Percentiles rank a stretch among this genome's conserved stretches.
phyloP scores from a whole-genome alignment of 2,888 invertebrate species.

The Oligia fasciuncula region DNA sequence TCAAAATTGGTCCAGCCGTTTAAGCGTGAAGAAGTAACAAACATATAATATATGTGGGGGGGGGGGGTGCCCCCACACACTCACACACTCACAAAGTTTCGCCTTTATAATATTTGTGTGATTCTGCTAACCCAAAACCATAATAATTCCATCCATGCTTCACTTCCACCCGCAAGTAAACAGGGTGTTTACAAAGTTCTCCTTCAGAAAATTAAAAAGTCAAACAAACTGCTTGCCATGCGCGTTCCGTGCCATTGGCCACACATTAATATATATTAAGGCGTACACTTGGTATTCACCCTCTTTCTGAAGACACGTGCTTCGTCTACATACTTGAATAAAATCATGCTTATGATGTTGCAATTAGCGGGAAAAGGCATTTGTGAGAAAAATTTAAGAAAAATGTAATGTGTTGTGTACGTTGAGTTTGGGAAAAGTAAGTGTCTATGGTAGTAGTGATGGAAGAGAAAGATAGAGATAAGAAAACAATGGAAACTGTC shows the following conservation, averaged over 20 bases:
- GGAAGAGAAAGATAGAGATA: background rate
- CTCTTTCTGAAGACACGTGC: slow-evolving; percentile 65
- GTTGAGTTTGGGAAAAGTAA: background rate
- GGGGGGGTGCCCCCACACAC: too few species aligned
- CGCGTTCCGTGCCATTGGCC: slow-evolving; percentile 72
- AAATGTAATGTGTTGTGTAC: background rate
- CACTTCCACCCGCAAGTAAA: slow-evolving; percentile 13
- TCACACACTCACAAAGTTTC: too few species aligned
- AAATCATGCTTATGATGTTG: slow-evolving; percentile 28
- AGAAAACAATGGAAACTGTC: background rate
- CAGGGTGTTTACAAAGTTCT: slow-evolving; percentile 53
- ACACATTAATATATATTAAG: slow-evolving; percentile 80
- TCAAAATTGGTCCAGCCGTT: too few species aligned
- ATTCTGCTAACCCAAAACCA: background rate
- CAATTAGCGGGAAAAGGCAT: slow-evolving; percentile 38
- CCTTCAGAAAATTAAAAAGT: slow-evolving; percentile 61
- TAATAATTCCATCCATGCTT: background rate
- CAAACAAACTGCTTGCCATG: slow-evolving; percentile 67
- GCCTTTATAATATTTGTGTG: too few species aligned
- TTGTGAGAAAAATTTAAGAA: background rate
- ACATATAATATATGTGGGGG: too few species aligned
- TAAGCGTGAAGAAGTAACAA: too few species aligned
- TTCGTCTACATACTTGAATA: slow-evolving; percentile 54
- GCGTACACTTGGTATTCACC: slow-evolving; percentile 72
- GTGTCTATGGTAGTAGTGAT: background rate